Conservation (phyloP, 2,113 vertebrate genomes). For the Neolamprologus variostigma region DNA sequence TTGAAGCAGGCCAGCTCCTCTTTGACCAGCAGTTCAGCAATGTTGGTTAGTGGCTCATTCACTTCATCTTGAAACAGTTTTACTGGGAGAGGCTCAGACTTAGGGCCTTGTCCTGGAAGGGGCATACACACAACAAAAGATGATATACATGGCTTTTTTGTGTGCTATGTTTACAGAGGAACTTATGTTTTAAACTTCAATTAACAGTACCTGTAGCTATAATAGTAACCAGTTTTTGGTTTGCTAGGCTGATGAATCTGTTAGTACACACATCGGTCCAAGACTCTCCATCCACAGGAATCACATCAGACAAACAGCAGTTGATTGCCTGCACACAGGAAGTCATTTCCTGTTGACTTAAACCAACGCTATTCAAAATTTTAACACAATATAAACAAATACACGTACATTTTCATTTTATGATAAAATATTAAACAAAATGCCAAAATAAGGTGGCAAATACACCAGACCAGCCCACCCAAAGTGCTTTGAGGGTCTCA, state of each 20-base stretch:
- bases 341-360: neutral
- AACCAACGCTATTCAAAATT: neutral
- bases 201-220: conserved; percentile 67
- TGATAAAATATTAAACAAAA: neutral
- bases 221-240: conserved; percentile 74
- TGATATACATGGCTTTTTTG: neutral
- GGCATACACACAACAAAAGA: neutral
- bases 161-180: neutral
- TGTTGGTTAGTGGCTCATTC: neutral
- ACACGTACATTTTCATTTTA: neutral
- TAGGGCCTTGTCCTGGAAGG: neutral
- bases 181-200: neutral
- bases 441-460: neutral
- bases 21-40: conserved; percentile 51
- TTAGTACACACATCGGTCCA: conserved; percentile 76
- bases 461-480: neutral
- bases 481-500: neutral
- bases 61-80: conserved; percentile 26
- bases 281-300: conserved; percentile 57
- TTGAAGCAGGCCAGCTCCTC: conserved; percentile 55
- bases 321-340: conserved; percentile 74
- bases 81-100: conserved; percentile 31
- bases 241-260: conserved; percentile 77
- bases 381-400: neutral
- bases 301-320: conserved; percentile 78